Evolutionary conservation across 2,888 invertebrate genomes (phyloP), one percentile per base, ranked within the genome.

Genomic region (Peribatodes rhomboidaria): DNA sequence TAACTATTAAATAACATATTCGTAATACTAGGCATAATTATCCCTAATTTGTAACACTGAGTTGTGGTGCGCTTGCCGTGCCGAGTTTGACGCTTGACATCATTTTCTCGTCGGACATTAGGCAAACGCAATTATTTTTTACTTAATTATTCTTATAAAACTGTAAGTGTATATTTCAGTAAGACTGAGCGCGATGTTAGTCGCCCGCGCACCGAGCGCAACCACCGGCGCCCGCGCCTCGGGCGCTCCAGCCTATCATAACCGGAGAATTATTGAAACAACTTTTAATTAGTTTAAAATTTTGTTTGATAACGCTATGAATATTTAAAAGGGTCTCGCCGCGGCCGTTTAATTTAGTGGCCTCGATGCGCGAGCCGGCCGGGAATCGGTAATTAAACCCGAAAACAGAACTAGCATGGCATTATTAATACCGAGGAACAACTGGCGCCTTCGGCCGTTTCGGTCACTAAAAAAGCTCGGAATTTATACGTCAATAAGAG

Each of bases 401-500:
- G 82, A 85, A 87, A 85, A 88, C 85, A 82, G 86, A 88, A 82
- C 89, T 88, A 88, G 86, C 86, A 79, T 85, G 78, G 80, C 81
- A 77, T 85, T 88, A 89, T 89, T 89, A 89, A 89, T 87, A 88
- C 84, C 79, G 83, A 81, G 84, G 80, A 84, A 86, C 89, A 88
- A 90, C 87, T 88, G 92, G 92, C 92, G 92, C 91, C 92, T 85
- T 86, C 81, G 87, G 84, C 87, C 81, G 83, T 86, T 75, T 82
- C 77, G 80, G 81, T 68, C 70, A 75, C 73, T 75, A 86, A 86
- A 85, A 83, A 86, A 81, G 75, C 74, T 82, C 75, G 80, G 85
- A 90, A 89, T 91, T 91, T 90, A 90, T 91, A 84, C 88, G 84
- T 90, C 89, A 90, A 90, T 92, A 90, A 85, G 86, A 87, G 83